Evolutionary conservation across 2,113 vertebrate species (phyloP), one percentile per base, ranked within the genome.

Genomic region (Nyctibius bracteatus): DNA sequence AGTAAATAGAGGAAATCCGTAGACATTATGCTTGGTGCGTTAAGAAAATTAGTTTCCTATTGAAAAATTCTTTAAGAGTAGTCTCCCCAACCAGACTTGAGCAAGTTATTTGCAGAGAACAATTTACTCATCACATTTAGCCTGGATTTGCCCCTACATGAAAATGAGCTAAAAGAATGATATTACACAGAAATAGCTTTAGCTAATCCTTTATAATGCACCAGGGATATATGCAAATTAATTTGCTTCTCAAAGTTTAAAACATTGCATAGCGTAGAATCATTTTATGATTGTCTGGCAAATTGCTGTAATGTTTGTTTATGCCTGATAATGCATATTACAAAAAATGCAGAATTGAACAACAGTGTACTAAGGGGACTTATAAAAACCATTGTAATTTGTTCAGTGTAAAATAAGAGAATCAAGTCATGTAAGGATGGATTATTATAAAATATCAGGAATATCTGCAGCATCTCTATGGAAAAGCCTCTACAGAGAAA

Each of bases 161-260:
- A 83, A 80, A 94, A 93, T 75, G 75, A 94, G 71, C 74, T 94
- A 81, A 86, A 94, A 93, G 62, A 95, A 93, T 86, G 96, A 86
- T 54, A 88, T 84, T 93, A 94, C 90, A 92, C 59, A 86, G 80
- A 91, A 96, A 97, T 66, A 75, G 93, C 65, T 96, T 97, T 83
- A 92, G 83, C 88, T 95, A 96, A 96, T 97, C 95, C 87, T 95
- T 96, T 92, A 95, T 77, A 96, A 95, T 90, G 93, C 96, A 96
- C 78, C 16, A 70, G 94, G 84, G 93, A 96, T 88, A 74, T 55
- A 95, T 96, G 90, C 88, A 95, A 97, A 97, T 97, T 96, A 95
- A 96, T 96, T 97, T 97, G 39, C 61, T 90, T 92, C 72, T 92
- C 62, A 33, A 86, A 87, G 68, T 93, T 94, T 96, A 81, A 94